Evolutionary conservation across 1,140 invertebrate species (phyloP), one percentile per base, ranked within the genome.

Genomic region (Batillaria attramentaria): DNA sequence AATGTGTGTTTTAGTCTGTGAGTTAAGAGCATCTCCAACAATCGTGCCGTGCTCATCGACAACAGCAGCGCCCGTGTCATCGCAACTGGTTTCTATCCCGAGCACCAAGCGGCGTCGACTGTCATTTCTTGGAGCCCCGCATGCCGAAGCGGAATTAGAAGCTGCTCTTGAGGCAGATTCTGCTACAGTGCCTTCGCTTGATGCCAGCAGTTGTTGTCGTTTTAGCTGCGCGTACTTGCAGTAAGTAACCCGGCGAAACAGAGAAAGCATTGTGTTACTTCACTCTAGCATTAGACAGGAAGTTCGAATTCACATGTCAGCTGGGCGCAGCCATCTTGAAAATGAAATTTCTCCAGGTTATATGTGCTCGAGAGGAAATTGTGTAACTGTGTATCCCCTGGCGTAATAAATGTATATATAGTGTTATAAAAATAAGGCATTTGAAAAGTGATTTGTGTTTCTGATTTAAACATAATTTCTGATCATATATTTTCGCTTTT

Each of bases 31-130:
- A 91, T 99, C 96, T 28, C 95, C 95, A 42, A 97, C 87, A 79
- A 99, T 92, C 78, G 93, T 92, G 43, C 95, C 94, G 70, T 92
- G 83, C 10, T 91, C 91, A 90, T 95, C 92, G 3, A 99, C 94
- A 85, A 99, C 93, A 66, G 96, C 97, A 86, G 95, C 95, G 70
- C 96, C 97, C 4, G 98, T 99, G 89, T 99, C 98, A 93, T 99
- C 98, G 91, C 97, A 99, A 84, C 97, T 99, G n/a, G 97, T 98
- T 93, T 99, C 98, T 83, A 99, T 98, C 13, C 98, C 98, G 79
- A 99, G 91, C 65, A 97, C 90, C 5, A 54, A 33, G 37, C 31
- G 41, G 10, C 77, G 50, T 33, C 8, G 24, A 13, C n/a, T 3
- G n/a, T 70, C 41, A 16, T 5, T 70, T 13, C 10, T 35, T 35